Evolutionary conservation across 2,113 vertebrate genomes (phyloP).

Genomic region (Gallinago undulata): DNA sequence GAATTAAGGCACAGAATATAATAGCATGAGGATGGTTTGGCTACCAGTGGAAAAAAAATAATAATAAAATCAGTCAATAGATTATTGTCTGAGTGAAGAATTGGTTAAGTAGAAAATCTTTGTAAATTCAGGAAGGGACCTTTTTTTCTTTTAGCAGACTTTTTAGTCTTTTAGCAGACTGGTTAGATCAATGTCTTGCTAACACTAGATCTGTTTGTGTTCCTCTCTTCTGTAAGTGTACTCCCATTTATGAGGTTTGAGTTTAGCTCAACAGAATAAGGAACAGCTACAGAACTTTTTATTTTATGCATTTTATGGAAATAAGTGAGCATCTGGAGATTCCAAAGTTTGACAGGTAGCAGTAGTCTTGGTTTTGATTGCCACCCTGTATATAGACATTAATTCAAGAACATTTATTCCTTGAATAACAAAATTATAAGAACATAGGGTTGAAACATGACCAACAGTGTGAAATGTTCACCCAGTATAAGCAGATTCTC

Average conservation of each 20-base stretch:
- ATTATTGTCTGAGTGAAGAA: neutral
- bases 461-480: neutral
- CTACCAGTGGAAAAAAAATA: neutral
- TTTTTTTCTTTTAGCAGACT: too few relatives aligned
- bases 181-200: neutral
- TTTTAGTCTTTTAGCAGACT: too few relatives aligned
- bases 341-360: neutral
- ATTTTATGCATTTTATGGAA: neutral
- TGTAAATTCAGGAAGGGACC: neutral
- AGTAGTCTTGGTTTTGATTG: neutral
- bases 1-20: neutral
- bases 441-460: neutral
- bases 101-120: neutral
- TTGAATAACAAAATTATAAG: neutral
- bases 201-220: neutral
- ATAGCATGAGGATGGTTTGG: neutral
- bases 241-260: neutral
- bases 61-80: neutral
- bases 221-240: neutral
- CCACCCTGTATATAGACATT: neutral
- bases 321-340: neutral
- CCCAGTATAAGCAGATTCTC: neutral
- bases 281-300: neutral
- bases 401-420: neutral
- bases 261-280: neutral